Base-by-base conservation (phyloP, 2,797 vertebrate genomes). In the Alouatta caraya region DNA sequence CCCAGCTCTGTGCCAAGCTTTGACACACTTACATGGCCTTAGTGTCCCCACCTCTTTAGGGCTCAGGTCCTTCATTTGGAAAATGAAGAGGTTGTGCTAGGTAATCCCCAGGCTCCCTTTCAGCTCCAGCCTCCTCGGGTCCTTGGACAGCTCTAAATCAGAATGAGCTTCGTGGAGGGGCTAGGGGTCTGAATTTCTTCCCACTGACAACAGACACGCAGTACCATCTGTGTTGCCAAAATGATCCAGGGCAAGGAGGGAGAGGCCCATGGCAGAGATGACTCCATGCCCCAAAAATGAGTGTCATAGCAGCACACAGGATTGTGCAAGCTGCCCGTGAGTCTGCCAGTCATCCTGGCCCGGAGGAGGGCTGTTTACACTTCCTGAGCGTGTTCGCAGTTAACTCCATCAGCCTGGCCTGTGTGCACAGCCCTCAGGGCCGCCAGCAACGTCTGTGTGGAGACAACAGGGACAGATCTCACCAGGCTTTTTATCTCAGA, bases 281-380 rank as follows among this genome's bases (percentile, higher is more conserved):
- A 98, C 96, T 97, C 98, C 97, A 98, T 90, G 84, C 88, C 95
- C 93, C 83, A 98, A 98, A 98, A 98, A 98, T 97, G 97, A 95
- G 97, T 90, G 61, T 97, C 94, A 42, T 94, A 95, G 98, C 96
- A 98, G 97, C 97, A 96, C 97, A 88, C 97, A 90, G 87, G 95
- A 97, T 98, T 98, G 97, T 97, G 90, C 98, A 95, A 97, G 94
- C 97, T 97, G 92, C 96, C 97, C 96, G 59, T 48, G 70, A 97
- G 98, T 55, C 98, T 97, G 97, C 98, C 98, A 98, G 96, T 83
- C 52, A 96, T 93, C 48, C 90, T 84, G 97, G 96, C 94, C 97
- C 64, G 46, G 93, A 96, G 92, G 82, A 98, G 94, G 76, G 96
- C 87, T 87, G 97, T 94, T 98, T 95, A 96, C 88, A 88, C 67